phyloP scores from a whole-genome alignment of 2,113 vertebrate genomes.

The Heterochromis multidens region DNA sequence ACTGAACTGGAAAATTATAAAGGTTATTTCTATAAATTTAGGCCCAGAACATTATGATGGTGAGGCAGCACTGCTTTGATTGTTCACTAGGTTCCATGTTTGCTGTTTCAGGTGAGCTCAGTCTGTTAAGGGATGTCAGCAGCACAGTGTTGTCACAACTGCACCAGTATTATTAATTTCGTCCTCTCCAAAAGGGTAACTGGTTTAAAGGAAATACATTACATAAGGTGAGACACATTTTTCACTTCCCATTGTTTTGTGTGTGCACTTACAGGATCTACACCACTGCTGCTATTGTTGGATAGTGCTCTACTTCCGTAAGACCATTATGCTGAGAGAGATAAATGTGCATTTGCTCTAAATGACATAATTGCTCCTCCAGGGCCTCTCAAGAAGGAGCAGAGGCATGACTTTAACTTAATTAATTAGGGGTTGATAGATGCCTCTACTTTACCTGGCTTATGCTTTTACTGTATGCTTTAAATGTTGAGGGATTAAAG shows the following conservation, averaged over 20 bases:
- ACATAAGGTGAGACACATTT: neutral
- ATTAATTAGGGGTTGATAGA: constrained; percentile 45
- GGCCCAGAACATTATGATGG: neutral
- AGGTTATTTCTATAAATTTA: neutral
- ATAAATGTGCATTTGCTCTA: constrained; percentile 36
- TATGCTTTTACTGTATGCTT: constrained; percentile 19
- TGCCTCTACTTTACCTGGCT: constrained; percentile 13
- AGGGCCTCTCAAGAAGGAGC: constrained; percentile 19
- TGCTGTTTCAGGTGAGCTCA: neutral
- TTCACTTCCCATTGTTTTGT: neutral
- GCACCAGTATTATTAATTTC: neutral
- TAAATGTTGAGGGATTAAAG: neutral
- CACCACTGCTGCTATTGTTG: neutral
- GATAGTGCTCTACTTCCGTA: neutral
- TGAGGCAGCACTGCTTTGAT: neutral
- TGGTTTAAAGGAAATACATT: neutral
- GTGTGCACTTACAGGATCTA: neutral
- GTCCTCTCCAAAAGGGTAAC: neutral
- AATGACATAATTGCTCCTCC: constrained; percentile 46
- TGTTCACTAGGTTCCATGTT: neutral
- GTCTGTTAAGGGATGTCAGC: neutral
- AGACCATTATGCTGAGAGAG: constrained; percentile 27
- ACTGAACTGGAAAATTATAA: neutral
- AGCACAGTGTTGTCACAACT: neutral
- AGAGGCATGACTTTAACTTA: constrained; percentile 31